Evolutionary conservation across 2,888 invertebrate species (phyloP), one percentile per base, ranked within the genome.

Genomic region (Lymantria dispar): DNA sequence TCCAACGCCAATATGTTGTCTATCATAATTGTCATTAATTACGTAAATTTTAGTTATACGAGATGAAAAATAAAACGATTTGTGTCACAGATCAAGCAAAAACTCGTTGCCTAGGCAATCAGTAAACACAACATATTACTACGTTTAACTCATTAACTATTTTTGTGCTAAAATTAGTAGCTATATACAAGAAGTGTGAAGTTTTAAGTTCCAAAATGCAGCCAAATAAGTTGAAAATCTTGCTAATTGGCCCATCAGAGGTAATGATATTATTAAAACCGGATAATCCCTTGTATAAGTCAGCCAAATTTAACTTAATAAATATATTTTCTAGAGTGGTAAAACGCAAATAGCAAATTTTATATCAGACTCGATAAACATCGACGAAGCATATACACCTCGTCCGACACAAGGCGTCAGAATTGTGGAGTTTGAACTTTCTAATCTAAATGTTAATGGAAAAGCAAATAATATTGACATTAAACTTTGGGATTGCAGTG

Each of bases 401-500:
- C 91, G 92, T 59, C 94, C 96, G 1, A 96, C 96, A 0, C 93
- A 94, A 80, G 96, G 95, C 39, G 94, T 94, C 36, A 92, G 96
- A 66, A 95, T 96, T 65, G 89, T 96, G 11, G 96, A 96, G 76
- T 96, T 96, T 79, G 96, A 96, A 80, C 87, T 93, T 22, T 87
- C 92, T 15, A 93, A 93, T 64, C 72, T 95, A 7, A 92, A 88
- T 61, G 83, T 94, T 0, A 93, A 93, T 68, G 93, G 93, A 7
- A 92, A 93, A 69, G 79, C 80, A 43, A 76, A 82, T 9, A 94
- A 93, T 64, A 92, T 93, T 29, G 96, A 96, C 68, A 93, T 96
- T 38, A 96, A 96, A 82, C 80, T 96, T 43, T 96, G 96, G 96
- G 96, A 96, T 74, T 94, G 95, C 80, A 95, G 95, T 74, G 96